These are phyloP conservation scores for Spinibarbus caldwelli DNA, from an alignment of 2,797 vertebrate genomes.

Conservation along the genomic window DNA sequence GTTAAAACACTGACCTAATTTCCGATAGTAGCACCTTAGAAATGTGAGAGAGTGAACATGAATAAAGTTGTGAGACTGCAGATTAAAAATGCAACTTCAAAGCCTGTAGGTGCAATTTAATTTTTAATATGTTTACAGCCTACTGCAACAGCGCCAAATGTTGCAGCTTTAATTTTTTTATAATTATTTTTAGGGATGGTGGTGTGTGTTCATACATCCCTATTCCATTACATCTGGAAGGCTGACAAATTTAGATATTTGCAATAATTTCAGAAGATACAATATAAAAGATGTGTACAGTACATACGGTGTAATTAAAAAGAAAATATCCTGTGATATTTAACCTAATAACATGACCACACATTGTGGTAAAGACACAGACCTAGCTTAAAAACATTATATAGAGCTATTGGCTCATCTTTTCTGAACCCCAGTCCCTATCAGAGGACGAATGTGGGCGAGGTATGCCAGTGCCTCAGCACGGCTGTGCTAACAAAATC, in stretches of 20 bases:
- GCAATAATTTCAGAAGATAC: constrained; percentile 25
- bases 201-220: constrained; percentile 48
- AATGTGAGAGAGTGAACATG: constrained; percentile 51
- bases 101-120: constrained; percentile 77
- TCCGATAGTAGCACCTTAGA: constrained; percentile 32
- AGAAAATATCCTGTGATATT: background rate
- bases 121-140: constrained; percentile 80
- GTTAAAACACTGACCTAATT: constrained; percentile 43
- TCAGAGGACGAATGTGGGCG: constrained; percentile 56
- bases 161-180: constrained; percentile 67
- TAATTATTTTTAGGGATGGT: constrained; percentile 68
- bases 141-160: constrained; percentile 70
- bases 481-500: constrained; percentile 59
- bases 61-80: constrained; percentile 63
- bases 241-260: background rate
- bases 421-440: constrained; percentile 40
- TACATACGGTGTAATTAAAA: background rate
- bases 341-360: constrained; percentile 11
- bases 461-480: constrained; percentile 54
- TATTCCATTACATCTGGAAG: constrained; percentile 54
- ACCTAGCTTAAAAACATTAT: constrained; percentile 19
- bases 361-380: constrained; percentile 18
- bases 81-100: constrained; percentile 72
- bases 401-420: constrained; percentile 43
- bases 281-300: background rate